Conservation (phyloP, 1,140 invertebrate genomes). For the Octopus bimaculoides region DNA sequence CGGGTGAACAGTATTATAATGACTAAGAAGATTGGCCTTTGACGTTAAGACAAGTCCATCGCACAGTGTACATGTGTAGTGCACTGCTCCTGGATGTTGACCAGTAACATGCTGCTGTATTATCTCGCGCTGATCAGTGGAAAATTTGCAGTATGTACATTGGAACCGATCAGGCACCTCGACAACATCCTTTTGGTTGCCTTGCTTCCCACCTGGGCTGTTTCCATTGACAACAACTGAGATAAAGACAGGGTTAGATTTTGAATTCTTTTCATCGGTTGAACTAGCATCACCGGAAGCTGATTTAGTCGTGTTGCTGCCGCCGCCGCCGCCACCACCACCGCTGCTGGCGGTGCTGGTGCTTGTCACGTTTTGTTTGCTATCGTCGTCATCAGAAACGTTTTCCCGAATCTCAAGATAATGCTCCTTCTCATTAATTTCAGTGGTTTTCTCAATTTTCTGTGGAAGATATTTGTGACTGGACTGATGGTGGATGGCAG, state of each 20-base stretch:
- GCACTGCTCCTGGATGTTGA: background rate
- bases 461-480: background rate
- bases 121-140: background rate
- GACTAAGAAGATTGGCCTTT: background rate
- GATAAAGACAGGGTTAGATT: slow-evolving; percentile 1
- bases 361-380: no score
- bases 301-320: background rate
- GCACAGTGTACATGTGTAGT: background rate
- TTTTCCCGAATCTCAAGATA: background rate
- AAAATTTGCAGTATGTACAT: slow-evolving; percentile 8
- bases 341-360: no score
- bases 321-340: background rate
- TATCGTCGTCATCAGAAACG: background rate
- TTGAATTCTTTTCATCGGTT: background rate
- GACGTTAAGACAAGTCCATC: background rate
- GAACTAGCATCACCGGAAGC: background rate
- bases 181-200: background rate
- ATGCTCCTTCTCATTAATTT: slow-evolving; percentile 9
- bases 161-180: background rate
- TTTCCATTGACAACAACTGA: slow-evolving; percentile 11
- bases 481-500: slow-evolving; percentile 3
- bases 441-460: background rate
- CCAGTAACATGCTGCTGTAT: background rate
- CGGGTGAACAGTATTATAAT: background rate
- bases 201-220: background rate